phyloP scores from a whole-genome alignment of 2,888 invertebrate genomes.

The Pyrochroa serraticornis region DNA sequence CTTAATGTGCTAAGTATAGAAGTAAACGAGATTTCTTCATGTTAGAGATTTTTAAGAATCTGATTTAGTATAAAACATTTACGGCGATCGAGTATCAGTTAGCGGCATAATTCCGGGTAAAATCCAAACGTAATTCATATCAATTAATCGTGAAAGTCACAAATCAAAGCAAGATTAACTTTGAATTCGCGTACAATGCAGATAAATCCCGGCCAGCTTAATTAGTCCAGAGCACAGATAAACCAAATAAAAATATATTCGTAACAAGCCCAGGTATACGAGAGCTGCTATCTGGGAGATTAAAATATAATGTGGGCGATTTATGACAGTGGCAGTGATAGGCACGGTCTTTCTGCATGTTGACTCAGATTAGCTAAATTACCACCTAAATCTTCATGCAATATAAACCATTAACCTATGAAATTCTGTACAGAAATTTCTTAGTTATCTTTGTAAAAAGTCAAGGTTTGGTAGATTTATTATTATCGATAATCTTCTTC shows the following conservation, averaged over 20 bases:
- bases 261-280: conserved; percentile 18
- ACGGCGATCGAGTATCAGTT: background rate
- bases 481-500: no score
- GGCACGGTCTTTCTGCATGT: conserved; percentile 14
- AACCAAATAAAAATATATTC: conserved; percentile 26
- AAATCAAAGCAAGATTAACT: conserved; percentile 39
- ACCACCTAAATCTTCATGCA: background rate
- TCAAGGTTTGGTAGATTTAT: no score
- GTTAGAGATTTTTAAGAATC: no score
- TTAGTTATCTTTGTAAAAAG: no score
- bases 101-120: conserved; percentile 18
- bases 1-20: no score
- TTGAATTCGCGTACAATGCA: conserved; percentile 36
- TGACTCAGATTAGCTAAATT: conserved; percentile 22
- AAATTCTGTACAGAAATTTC: no score
- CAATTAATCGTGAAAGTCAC: conserved; percentile 34
- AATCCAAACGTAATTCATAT: conserved; percentile 32
- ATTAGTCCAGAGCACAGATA: conserved; percentile 30
- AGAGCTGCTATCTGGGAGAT: conserved; percentile 18
- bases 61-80: conserved; percentile 7
- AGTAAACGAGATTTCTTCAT: no score
- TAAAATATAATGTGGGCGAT: conserved; percentile 24
- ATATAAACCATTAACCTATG: no score
- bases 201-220: conserved; percentile 35
- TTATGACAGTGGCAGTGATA: conserved; percentile 29